Base-by-base conservation (phyloP, 2,797 vertebrate genomes). In the Sebastes vulpes region DNA sequence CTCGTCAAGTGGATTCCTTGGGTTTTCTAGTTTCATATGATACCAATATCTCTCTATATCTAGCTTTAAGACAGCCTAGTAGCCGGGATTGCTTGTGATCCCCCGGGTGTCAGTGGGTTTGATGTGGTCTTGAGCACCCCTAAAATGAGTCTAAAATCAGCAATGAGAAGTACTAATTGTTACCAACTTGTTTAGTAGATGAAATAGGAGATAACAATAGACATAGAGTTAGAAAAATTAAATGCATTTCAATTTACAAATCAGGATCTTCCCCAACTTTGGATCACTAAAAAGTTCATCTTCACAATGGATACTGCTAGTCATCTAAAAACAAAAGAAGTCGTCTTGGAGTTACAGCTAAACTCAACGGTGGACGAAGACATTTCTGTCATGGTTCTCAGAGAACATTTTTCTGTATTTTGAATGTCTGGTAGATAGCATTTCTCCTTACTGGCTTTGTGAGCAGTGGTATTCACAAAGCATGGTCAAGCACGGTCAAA, bases 401-500 rank as follows among this genome's bases (percentile, higher is more conserved):
- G 50, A 42, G 50, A 54, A 59, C 12, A 78, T 48, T 82, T 79
- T 63, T 89, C 26, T 82, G 26, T 59, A 32, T 88, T 65, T 79
- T 12, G 18, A 63, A 57, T 56, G 38, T 71, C 9, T 77, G 31
- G 25, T 50, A 20, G 77, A 76, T 14, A 72, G 46, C 20, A n/a
- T 72, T 72, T 76, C 46, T 67, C 29, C 32, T 65, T 72, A 35
- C 76, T 79, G 73, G 59, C 35, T 73, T 76, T 88, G 56, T 72
- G 82, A 85, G 68, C 80, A 60, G 67, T 75, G 73, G 42, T 82
- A 80, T 90, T 90, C 75, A 87, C 70, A 83, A 63, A 82, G 71
- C 66, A 66, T 71, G 79, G 72, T 82, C 68, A 72, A 83, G 79
- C 59, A n/a, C 7, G 56, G 80, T 92, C 85, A 92, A 87, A 82